These are phyloP conservation scores for Drosophila affinis DNA, from an alignment of 2,888 invertebrate species.

Conservation along the genomic window DNA sequence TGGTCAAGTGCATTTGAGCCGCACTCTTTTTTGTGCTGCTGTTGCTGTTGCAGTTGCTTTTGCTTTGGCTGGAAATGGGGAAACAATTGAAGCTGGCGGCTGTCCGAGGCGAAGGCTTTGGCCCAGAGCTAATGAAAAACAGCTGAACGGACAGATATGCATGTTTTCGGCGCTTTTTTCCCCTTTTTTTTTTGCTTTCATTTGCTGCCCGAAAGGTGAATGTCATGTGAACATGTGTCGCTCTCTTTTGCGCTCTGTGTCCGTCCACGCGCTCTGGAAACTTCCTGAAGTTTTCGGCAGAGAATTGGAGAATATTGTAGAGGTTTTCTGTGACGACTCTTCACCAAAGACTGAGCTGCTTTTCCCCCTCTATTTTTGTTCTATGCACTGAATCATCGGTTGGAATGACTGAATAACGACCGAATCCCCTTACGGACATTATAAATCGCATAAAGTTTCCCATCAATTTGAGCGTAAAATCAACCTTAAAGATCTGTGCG, in stretches of 20 bases:
- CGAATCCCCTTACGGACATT: conserved; percentile 1
- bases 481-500: conserved; percentile 34
- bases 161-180: neutral
- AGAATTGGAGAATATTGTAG: neutral
- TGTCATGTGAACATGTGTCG: conserved; percentile 35
- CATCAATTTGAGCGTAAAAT: conserved; percentile 26
- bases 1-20: conserved; percentile 39
- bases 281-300: conserved; percentile 35
- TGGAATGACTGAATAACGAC: neutral
- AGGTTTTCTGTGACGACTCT: neutral
- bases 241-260: conserved; percentile 10
- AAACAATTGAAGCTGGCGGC: conserved; percentile 51
- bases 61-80: conserved; percentile 58
- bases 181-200: conserved; percentile 14
- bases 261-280: conserved; percentile 4
- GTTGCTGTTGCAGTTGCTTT: neutral
- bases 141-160: conserved; percentile 20
- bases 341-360: neutral
- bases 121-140: conserved; percentile 38
- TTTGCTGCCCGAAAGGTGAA: conserved; percentile 27
- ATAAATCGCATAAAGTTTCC: conserved; percentile 21
- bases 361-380: neutral
- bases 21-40: conserved; percentile 18
- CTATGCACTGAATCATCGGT: conserved; percentile 9
- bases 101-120: conserved; percentile 50